Evolutionary conservation across 2,113 vertebrate species (phyloP).

Genomic region (Malurus cyaneus): DNA sequence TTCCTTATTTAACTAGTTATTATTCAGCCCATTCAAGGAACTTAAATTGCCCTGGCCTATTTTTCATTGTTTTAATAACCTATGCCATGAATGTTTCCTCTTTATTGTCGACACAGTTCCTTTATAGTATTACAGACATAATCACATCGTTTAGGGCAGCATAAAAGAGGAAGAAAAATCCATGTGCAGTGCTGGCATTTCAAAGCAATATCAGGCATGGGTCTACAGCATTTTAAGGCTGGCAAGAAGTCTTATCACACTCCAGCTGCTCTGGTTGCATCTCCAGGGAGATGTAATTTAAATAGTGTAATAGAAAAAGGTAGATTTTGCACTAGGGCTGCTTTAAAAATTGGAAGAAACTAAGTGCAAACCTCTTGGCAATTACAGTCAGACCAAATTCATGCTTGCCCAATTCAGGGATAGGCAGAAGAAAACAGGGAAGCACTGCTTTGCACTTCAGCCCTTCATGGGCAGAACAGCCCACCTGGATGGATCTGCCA

Average conservation of each 20-base stretch:
- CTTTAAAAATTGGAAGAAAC: background rate
- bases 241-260: background rate
- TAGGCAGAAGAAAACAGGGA: background rate
- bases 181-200: background rate
- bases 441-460: background rate
- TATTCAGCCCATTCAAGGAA: background rate
- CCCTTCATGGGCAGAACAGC: background rate
- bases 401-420: background rate
- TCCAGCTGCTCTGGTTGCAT: background rate
- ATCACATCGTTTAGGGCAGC: background rate
- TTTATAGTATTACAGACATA: background rate
- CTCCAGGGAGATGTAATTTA: conserved; percentile 7
- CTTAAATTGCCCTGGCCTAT: background rate
- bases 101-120: background rate
- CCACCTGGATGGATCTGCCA: rapidly evolving
- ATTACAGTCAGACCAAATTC: rapidly evolving
- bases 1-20: conserved; percentile 19
- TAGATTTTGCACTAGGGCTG: background rate
- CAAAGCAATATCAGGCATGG: background rate
- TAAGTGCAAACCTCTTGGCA: background rate
- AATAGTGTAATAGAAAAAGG: background rate
- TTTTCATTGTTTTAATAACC: conserved; percentile 38
- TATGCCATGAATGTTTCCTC: background rate
- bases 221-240: background rate
- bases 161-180: background rate